phyloP scores from a whole-genome alignment of 2,113 vertebrate genomes.

The Phylloscopus whistleri region DNA sequence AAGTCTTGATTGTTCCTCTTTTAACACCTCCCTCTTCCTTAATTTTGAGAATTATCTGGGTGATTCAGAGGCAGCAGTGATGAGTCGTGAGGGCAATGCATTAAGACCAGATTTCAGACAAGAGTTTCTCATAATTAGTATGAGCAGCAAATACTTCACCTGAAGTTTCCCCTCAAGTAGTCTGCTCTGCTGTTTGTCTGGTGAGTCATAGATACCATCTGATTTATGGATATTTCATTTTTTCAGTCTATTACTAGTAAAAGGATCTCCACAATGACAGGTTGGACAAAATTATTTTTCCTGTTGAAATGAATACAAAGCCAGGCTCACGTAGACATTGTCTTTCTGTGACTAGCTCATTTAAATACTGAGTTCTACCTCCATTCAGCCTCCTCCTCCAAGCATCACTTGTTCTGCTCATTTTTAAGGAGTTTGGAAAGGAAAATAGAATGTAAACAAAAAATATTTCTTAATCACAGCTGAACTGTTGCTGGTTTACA shows the following conservation, averaged over 20 bases:
- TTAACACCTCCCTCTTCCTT: not conserved
- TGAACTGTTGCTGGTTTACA: not conserved
- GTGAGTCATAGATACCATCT: conserved; percentile 54
- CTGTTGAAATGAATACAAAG: not conserved
- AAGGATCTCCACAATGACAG: not conserved
- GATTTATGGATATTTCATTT: conserved; percentile 33
- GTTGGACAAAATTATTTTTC: not conserved
- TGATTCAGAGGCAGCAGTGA: conserved; percentile 50
- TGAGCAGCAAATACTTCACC: conserved; percentile 43
- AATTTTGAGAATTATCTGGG: conserved; percentile 29
- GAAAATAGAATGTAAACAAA: not conserved
- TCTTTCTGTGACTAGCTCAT: not conserved
- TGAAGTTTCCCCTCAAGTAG: conserved; percentile 38
- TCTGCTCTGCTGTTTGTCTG: conserved; percentile 33
- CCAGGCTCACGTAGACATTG: not conserved
- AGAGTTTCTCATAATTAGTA: conserved; percentile 56
- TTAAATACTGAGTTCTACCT: not conserved
- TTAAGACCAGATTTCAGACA: conserved; percentile 44
- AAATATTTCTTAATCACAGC: not conserved
- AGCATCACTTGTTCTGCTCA: not conserved
- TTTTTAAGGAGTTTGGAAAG: not conserved
- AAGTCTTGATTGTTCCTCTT: conserved; percentile 28
- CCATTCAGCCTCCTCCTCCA: not conserved
- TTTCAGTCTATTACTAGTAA: not conserved
- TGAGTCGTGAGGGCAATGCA: conserved; percentile 38